Evolutionary conservation across 2,888 invertebrate genomes (phyloP).

Genomic region (Drosophila neotestacea): DNA sequence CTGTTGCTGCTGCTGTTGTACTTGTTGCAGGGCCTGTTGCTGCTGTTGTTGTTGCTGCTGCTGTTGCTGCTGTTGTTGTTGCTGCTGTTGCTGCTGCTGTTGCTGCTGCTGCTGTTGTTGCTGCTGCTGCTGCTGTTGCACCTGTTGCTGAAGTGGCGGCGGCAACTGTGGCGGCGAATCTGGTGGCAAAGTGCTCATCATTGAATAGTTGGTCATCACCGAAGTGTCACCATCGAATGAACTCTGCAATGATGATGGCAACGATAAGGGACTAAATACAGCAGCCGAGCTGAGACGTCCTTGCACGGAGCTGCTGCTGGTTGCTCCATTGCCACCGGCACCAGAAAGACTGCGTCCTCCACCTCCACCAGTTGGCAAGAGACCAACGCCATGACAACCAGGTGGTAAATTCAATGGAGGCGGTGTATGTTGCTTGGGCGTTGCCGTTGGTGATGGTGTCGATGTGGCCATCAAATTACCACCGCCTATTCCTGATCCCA

Average conservation of each 20-base stretch:
- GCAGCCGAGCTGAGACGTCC: constrained; percentile 84
- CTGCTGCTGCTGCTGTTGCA: constrained; percentile 57
- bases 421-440: constrained; percentile 86
- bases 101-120: constrained; percentile 60
- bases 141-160: constrained; percentile 64
- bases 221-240: constrained; percentile 92
- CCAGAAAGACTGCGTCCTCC: constrained; percentile 39
- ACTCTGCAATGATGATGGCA: constrained; percentile 90
- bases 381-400: constrained; percentile 37
- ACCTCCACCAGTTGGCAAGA: constrained; percentile 27
- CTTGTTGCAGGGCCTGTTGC: constrained; percentile 28
- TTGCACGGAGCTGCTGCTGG: constrained; percentile 68
- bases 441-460: constrained; percentile 55
- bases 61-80: constrained; percentile 52
- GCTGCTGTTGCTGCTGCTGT: constrained; percentile 47
- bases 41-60: constrained; percentile 53
- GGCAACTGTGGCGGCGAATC: constrained; percentile 85
- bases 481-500: not conserved
- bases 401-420: constrained; percentile 76
- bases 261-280: constrained; percentile 89
- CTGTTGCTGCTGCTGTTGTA: constrained; percentile 30
- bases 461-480: constrained; percentile 45
- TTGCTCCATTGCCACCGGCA: constrained; percentile 24
- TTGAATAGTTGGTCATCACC: constrained; percentile 86
- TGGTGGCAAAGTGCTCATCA: constrained; percentile 83